Conservation (phyloP, 2,113 vertebrate species). For the Todiramphus saurophagus region DNA sequence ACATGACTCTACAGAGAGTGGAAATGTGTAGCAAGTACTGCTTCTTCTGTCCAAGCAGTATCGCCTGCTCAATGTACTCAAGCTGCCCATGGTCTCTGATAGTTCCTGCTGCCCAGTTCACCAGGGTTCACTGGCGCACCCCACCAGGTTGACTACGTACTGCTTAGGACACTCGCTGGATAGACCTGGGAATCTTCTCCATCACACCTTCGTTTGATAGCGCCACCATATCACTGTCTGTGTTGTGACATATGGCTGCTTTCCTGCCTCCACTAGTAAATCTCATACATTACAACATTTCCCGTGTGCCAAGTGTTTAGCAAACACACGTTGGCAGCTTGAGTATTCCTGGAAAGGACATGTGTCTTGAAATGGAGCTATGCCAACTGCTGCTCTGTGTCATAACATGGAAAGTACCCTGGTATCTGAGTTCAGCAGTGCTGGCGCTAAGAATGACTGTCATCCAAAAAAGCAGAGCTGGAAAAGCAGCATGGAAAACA, state of each 20-base stretch:
- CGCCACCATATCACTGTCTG: neutral
- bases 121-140: neutral
- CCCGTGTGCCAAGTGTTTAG: slow-evolving; percentile 52
- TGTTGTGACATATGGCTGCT: slow-evolving; percentile 27
- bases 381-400: slow-evolving; percentile 40
- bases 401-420: neutral
- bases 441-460: neutral
- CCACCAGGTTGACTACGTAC: neutral
- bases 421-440: neutral
- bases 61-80: neutral
- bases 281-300: slow-evolving; percentile 18
- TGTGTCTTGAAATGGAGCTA: slow-evolving; percentile 43
- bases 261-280: slow-evolving; percentile 22
- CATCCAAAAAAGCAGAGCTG: slow-evolving; percentile 20
- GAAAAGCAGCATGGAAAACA: neutral
- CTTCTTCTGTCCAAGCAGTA: neutral
- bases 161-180: neutral
- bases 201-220: neutral
- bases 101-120: neutral
- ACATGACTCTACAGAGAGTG: neutral
- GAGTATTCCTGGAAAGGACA: slow-evolving; percentile 49
- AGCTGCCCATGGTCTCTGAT: neutral
- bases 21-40: rapidly evolving
- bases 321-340: slow-evolving; percentile 57
- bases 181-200: neutral